Percentiles rank a stretch among this genome's conserved stretches.
These are phyloP conservation scores for Connochaetes taurinus DNA, from an alignment of 2,113 vertebrate species.

Conservation along the genomic window DNA sequence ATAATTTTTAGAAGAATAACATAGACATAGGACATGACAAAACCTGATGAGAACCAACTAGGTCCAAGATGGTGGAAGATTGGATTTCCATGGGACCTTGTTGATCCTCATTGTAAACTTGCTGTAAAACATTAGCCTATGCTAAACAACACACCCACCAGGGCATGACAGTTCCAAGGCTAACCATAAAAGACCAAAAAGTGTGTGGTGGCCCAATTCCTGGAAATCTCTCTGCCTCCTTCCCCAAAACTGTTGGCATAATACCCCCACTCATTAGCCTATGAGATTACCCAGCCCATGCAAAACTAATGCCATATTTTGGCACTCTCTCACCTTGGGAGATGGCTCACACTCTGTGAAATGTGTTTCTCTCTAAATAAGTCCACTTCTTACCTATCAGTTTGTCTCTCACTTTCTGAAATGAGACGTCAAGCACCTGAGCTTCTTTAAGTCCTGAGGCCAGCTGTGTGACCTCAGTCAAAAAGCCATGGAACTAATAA, in stretches of 20 bases:
- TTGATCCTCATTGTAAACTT: background rate
- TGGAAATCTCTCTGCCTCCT: background rate
- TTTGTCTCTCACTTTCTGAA: background rate
- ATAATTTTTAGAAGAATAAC: background rate
- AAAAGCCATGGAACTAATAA: background rate
- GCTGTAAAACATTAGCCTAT: background rate
- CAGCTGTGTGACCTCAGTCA: background rate
- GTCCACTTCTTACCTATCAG: background rate
- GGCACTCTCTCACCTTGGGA: background rate
- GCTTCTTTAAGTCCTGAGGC: background rate
- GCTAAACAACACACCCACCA: background rate
- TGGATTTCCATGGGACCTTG: background rate
- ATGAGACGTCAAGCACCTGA: background rate
- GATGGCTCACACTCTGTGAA: background rate
- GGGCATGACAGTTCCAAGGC: background rate
- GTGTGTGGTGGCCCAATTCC: background rate
- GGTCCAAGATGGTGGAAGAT: background rate
- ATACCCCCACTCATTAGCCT: background rate
- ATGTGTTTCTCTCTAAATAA: background rate
- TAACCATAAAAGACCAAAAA: background rate
- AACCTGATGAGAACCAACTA: background rate
- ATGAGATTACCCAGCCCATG: background rate
- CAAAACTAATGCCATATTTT: background rate
- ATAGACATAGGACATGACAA: background rate
- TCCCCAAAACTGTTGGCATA: background rate